Evolutionary conservation across 2,113 vertebrate species (phyloP).

Genomic region (Polypterus senegalus): DNA sequence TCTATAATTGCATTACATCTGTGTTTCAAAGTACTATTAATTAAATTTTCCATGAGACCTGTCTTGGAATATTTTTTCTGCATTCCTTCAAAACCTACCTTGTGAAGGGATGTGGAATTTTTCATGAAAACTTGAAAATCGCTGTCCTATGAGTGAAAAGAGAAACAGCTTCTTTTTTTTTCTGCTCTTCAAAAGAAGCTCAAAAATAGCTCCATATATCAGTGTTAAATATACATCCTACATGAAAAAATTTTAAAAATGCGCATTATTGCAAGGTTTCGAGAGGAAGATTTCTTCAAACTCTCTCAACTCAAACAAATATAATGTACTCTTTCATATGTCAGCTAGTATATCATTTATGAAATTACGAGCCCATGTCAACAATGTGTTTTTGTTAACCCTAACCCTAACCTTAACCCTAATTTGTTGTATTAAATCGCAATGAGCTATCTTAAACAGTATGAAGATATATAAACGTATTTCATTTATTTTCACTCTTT

Average conservation of each 20-base stretch:
- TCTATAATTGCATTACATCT: conserved; percentile 57
- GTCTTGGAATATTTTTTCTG: conserved; percentile 40
- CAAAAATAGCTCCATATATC: conserved; percentile 33
- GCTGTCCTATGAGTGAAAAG: conserved; percentile 29
- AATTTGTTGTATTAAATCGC: no score
- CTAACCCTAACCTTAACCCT: no score
- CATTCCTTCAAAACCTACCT: conserved; percentile 35
- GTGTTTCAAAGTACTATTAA: conserved; percentile 51
- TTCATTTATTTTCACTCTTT: no score
- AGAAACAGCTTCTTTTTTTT: conserved; percentile 8
- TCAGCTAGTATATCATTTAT: no score
- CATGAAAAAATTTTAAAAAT: conserved; percentile 32
- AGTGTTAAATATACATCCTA: conserved; percentile 36
- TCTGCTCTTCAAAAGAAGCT: conserved; percentile 25
- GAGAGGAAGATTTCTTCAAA: conserved; percentile 5
- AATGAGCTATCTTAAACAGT: no score
- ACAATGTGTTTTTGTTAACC: no score
- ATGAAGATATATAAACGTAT: no score
- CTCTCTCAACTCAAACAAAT: no score
- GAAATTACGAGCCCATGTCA: no score
- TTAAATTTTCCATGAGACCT: conserved; percentile 45
- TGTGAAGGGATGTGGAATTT: conserved; percentile 72
- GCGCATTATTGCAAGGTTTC: conserved; percentile 18
- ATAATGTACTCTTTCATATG: no score
- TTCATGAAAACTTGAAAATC: conserved; percentile 75